Conservation (phyloP, 2,888 invertebrate genomes). For the Dasysyrphus tricinctus region DNA sequence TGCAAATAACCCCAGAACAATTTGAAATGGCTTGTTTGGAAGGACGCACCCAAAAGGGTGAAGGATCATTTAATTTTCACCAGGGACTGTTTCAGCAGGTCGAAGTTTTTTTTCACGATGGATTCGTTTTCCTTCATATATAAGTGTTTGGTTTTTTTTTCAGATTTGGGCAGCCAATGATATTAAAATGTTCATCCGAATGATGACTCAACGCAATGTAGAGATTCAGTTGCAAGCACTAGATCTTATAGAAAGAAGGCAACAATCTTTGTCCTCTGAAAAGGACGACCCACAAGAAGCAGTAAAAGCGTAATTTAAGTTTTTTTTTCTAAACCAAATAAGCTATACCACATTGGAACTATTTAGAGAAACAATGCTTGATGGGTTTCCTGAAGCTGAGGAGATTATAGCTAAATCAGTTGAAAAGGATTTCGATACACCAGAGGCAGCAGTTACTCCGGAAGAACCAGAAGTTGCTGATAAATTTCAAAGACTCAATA, state of each 20-base stretch:
- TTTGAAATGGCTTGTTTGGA: slow-evolving; percentile 91
- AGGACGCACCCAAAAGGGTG: slow-evolving; percentile 81
- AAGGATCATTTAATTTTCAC: slow-evolving; percentile 86
- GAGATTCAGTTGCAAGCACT: slow-evolving; percentile 95
- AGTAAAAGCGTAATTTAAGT: slow-evolving; percentile 48
- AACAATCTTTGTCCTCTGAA: slow-evolving; percentile 81
- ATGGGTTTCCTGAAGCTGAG: slow-evolving; percentile 78
- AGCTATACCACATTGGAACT: not conserved
- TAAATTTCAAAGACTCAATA: slow-evolving; percentile 82
- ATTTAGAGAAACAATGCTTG: slow-evolving; percentile 76
- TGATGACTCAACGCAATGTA: slow-evolving; percentile 97
- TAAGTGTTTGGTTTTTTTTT: not conserved
- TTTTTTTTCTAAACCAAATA: not conserved
- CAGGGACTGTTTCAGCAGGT: slow-evolving; percentile 86
- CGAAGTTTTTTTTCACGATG: not conserved
- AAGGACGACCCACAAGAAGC: slow-evolving; percentile 78
- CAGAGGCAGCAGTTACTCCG: slow-evolving; percentile 80
- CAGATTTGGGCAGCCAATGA: slow-evolving; percentile 96
- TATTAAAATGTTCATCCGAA: slow-evolving; percentile 93
- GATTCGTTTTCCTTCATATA: too few species aligned
- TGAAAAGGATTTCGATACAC: slow-evolving; percentile 79
- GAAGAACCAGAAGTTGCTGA: slow-evolving; percentile 79
- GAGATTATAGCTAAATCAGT: slow-evolving; percentile 80
- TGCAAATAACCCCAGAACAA: slow-evolving; percentile 93
- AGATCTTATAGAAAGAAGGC: slow-evolving; percentile 92